A percentile compares a stretch with the other conserved stretches of the same genome.
These are phyloP conservation scores for Lagopus muta DNA, from an alignment of 2,113 vertebrate genomes.

Conservation along the genomic window DNA sequence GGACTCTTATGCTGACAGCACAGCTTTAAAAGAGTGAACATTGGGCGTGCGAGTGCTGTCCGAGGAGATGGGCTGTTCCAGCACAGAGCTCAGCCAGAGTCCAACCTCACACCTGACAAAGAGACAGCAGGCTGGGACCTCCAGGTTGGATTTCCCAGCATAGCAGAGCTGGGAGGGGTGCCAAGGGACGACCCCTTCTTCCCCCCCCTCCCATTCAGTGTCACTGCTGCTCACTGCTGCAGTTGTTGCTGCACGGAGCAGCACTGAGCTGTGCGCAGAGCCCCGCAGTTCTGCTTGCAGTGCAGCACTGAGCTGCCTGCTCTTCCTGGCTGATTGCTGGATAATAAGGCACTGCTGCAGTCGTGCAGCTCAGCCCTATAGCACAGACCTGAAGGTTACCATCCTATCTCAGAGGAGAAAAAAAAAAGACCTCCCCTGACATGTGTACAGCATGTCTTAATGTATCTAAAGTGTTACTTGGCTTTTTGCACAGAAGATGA, in stretches of 20 bases:
- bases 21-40: background rate
- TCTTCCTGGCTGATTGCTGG: background rate
- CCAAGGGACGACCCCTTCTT: background rate
- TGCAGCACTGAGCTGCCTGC: background rate
- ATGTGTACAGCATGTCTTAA: background rate
- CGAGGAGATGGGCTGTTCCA: background rate
- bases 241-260: background rate
- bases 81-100: background rate
- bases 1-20: background rate
- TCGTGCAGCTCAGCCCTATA: background rate
- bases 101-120: background rate
- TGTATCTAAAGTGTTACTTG: background rate
- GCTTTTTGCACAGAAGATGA: background rate
- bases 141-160: background rate
- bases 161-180: background rate
- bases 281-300: fast-evolving
- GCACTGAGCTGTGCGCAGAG: background rate
- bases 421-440: background rate
- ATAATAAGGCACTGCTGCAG: fast-evolving
- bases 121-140: background rate
- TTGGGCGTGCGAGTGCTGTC: background rate
- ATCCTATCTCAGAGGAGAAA: background rate
- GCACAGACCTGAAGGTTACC: background rate
- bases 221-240: no score
- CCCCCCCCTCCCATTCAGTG: background rate